phyloP scores from a whole-genome alignment of 2,113 vertebrate genomes.

The Dromiciops gliroides region DNA sequence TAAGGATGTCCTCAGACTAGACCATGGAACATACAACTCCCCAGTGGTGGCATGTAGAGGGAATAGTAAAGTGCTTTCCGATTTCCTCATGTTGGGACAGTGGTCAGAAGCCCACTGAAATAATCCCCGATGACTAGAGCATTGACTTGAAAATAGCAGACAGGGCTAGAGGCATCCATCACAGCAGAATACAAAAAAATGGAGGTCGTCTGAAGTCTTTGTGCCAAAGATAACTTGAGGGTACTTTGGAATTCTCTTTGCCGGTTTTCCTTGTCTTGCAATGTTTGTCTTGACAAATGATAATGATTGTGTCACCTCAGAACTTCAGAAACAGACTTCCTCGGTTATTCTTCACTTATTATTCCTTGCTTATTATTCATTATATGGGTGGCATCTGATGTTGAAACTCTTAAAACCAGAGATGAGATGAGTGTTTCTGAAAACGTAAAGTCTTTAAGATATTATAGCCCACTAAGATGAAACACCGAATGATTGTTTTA shows the following conservation, averaged over 20 bases:
- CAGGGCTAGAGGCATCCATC: background rate
- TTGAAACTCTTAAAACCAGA: too few relatives aligned
- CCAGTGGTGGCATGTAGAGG: background rate
- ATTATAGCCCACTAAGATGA: too few relatives aligned
- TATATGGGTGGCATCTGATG: too few relatives aligned
- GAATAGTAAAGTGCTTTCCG: background rate
- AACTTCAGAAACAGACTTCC: too few relatives aligned
- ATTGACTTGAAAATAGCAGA: background rate
- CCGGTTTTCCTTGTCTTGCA: background rate
- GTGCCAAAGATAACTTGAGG: background rate
- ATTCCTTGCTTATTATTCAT: too few relatives aligned
- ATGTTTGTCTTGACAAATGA: background rate
- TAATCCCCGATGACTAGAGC: background rate
- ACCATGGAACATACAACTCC: background rate
- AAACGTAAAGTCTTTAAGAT: too few relatives aligned
- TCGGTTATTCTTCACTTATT: too few relatives aligned
- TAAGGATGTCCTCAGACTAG: background rate
- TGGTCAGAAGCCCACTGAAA: background rate
- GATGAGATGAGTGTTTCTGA: too few relatives aligned
- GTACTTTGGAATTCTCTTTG: background rate
- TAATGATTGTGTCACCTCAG: too few relatives aligned
- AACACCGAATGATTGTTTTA: too few relatives aligned
- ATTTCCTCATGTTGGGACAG: background rate
- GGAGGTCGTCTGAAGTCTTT: background rate
- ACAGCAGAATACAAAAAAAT: background rate